Evolutionary conservation across 2,888 invertebrate genomes (phyloP).

Genomic region (Trissonchulus sp.): DNA sequence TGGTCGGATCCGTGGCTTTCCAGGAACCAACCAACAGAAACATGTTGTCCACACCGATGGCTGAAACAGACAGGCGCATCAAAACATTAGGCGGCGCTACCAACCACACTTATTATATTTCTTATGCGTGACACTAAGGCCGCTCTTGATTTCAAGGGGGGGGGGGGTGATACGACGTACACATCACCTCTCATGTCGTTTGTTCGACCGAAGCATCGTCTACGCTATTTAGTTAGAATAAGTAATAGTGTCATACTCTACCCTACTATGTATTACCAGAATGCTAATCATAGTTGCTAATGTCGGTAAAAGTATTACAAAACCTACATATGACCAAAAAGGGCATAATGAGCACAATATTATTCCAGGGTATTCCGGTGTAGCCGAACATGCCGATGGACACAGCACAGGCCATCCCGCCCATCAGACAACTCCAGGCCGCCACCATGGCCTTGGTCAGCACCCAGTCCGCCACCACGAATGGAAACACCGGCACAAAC

Average conservation of each 20-base stretch:
- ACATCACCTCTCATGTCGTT: too few species aligned
- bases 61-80: constrained; percentile 58
- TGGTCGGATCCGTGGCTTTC: constrained; percentile 67
- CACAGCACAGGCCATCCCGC: constrained; percentile 76
- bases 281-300: too few species aligned
- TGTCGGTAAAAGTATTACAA: too few species aligned
- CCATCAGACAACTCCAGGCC: constrained; percentile 77
- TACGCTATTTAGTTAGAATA: too few species aligned
- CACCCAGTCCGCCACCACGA: constrained; percentile 81
- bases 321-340: constrained; percentile 90
- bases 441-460: constrained; percentile 82
- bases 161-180: too few species aligned
- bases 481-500: background rate
- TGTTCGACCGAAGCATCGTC: too few species aligned
- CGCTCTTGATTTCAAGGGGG: too few species aligned
- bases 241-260: too few species aligned
- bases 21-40: constrained; percentile 92
- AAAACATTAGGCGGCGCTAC: too few species aligned
- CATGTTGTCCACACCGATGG: constrained; percentile 90
- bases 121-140: too few species aligned
- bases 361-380: constrained; percentile 79
- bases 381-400: constrained; percentile 83
- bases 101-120: too few species aligned
- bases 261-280: too few species aligned
- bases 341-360: constrained; percentile 82